Evolutionary conservation across 2,797 vertebrate genomes (phyloP).

Genomic region (Salmo trutta): DNA sequence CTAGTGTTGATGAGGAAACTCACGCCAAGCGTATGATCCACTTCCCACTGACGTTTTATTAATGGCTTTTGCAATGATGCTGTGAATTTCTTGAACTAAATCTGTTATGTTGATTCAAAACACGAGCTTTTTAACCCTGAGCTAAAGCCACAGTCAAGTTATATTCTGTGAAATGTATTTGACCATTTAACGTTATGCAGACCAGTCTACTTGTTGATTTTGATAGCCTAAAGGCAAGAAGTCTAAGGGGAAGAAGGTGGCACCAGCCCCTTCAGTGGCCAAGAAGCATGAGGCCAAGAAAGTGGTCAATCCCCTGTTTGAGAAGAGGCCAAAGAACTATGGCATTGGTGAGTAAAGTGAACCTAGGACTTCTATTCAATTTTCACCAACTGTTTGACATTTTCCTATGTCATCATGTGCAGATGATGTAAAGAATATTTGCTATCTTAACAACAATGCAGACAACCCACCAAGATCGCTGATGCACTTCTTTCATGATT

Average conservation of each 20-base stretch:
- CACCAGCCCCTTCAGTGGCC: slow-evolving; percentile 93
- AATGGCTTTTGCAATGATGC: slow-evolving; percentile 59
- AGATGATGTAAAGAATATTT: slow-evolving; percentile 81
- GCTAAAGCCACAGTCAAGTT: slow-evolving; percentile 32
- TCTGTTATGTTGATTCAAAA: slow-evolving; percentile 42
- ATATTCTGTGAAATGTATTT: neutral
- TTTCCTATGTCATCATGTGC: slow-evolving; percentile 48
- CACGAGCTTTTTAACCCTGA: slow-evolving; percentile 70
- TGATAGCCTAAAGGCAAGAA: slow-evolving; percentile 95
- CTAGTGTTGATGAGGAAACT: neutral
- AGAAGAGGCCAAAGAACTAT: slow-evolving; percentile 96
- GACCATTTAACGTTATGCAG: neutral
- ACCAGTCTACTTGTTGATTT: accelerated
- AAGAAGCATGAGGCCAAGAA: slow-evolving; percentile 97
- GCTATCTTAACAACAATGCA: slow-evolving; percentile 77
- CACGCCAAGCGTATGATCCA: no score
- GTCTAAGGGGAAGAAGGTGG: slow-evolving; percentile 99
- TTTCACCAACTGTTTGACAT: accelerated
- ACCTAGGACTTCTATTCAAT: neutral
- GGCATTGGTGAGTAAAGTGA: slow-evolving; percentile 87
- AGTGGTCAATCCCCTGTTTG: slow-evolving; percentile 93
- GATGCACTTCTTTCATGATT: slow-evolving; percentile 72
- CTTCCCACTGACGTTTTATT: neutral
- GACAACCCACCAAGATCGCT: slow-evolving; percentile 93
- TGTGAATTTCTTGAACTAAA: slow-evolving; percentile 69